Base-by-base conservation (phyloP, 2,113 vertebrate genomes). In the Aphelocoma coerulescens region DNA sequence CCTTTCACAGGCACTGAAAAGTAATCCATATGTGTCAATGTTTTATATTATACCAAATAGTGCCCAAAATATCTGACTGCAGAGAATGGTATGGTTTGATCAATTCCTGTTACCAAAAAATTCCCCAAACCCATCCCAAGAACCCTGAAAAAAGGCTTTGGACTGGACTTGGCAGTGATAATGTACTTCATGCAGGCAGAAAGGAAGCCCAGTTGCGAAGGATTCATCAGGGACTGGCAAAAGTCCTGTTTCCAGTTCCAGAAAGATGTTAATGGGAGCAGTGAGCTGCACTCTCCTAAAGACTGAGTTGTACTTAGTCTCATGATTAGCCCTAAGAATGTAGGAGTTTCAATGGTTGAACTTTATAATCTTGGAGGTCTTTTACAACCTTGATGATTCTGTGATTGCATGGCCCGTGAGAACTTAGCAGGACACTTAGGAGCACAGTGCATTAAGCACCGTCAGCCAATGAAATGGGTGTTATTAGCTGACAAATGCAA, bases 101-200 rank as follows among this genome's bases (percentile, higher is more conserved):
- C 48, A 85, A 57, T 37, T 65, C 48, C 10, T 44, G 27, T 61
- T 43, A n/a, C 19, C 10, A 65, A 49, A 93, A 58, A 19, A 35
- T 17, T 33, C 16, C 5, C 22, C 9, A 62, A 37, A 49, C 6
- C 1, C 22, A 62, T 3, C 1, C 4, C 7, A 27, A 39, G 46
- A 58, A 16, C 11, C 11, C 22, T 61, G 21, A 58, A 33, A 51
- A 81, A 69, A 30, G 2, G 4, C 14, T 69, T 83, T 63, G 52
- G 33, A 12, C 15, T 41, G 22, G 4, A 30, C 79, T 65, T 52
- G 30, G 30, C 22, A 51, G 13, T 23, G 20, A 6, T 1, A 0
- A 16, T 18, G 27, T 52, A 37, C 8, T 72, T 90, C n/a, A 26
- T 12, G 16, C 9, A 20, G 33, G 11, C 8, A 49, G 37, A 11